Base-by-base conservation (phyloP, 1,140 invertebrate genomes). In the Lasioglossum baleicum region DNA sequence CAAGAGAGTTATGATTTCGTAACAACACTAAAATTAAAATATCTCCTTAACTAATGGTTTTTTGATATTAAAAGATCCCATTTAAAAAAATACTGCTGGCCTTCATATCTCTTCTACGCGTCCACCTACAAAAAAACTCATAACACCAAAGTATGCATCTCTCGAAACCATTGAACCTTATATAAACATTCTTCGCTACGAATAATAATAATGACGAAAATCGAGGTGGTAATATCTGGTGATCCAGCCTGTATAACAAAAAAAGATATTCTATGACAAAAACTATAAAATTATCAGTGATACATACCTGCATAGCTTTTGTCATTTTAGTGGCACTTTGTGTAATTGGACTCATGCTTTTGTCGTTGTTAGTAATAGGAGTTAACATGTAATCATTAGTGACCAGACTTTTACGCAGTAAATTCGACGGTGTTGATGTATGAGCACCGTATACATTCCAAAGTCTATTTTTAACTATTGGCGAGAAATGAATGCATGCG, bases 271-370 rank as follows among this genome's bases (percentile, higher is more conserved):
- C 51, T 5, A 56, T 20, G 15, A 56, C 1, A 53, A 53, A 6
- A 53, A 17, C 17, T 53, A 15, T 53, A 6, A 53, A 53, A 53
- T 53, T 67, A 48, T 8, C 42, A 56, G 13, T 22, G 82, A 83
- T 90, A 13, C 83, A 90, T 94, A 97, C 97, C 96, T 97, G 96
- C 96, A 97, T 97, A 63, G 96, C 95, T 91, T 96, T 96, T 4
- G 96, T 95, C 95, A 97, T 96, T 90, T 96, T 95, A 88, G 97
- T 96, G 8, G 97, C 95, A 0, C 96, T 97, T 86, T 96, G 96
- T 0, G 96, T 97, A 71, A 97, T 97, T 2, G 97, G 97, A 11
- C 96, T 97, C 96, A 97, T 97, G 63, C 96, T 97, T 60, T 95
- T 95, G 78, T 96, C 93, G 61, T 94, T 94, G 83, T 94, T 93